These are phyloP conservation scores for Mus pahari DNA, from an alignment of 2,113 vertebrate species.

Conservation along the genomic window DNA sequence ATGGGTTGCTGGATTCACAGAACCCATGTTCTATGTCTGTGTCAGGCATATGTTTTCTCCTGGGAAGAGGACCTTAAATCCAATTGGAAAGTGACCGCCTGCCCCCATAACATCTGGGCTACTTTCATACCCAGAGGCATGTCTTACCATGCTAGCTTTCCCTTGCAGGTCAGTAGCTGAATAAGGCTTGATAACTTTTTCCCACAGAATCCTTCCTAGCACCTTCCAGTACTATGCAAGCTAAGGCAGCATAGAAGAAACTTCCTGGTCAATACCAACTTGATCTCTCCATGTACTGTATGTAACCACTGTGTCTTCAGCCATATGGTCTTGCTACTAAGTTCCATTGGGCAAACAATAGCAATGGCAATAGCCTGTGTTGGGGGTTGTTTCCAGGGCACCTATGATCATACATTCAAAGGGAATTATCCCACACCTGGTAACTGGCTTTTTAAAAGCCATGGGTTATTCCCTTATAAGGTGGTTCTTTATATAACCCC, in stretches of 20 bases:
- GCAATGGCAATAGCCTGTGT: neutral
- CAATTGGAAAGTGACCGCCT: neutral
- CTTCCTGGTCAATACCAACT: neutral
- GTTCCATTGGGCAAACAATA: neutral
- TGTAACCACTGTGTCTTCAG: neutral
- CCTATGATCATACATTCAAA: neutral
- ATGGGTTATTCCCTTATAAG: neutral
- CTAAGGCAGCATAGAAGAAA: neutral
- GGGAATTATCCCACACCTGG: neutral
- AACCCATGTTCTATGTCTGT: too few species aligned
- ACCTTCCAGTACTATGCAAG: neutral
- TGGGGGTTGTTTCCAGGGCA: neutral
- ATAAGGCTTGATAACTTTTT: neutral
- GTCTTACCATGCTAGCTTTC: neutral
- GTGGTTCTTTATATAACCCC: neutral
- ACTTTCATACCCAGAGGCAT: neutral
- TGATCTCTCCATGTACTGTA: neutral
- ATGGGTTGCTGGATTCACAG: neutral
- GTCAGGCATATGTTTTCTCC: neutral
- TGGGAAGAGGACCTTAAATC: neutral
- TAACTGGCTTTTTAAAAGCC: neutral
- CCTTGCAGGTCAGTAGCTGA: neutral
- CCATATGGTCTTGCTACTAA: neutral
- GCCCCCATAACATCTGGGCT: neutral
- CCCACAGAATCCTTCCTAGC: neutral